Percentiles rank a stretch among this genome's conserved stretches.
Evolutionary conservation across 2,888 invertebrate species (phyloP).

Genomic region (Xylota segnis): DNA sequence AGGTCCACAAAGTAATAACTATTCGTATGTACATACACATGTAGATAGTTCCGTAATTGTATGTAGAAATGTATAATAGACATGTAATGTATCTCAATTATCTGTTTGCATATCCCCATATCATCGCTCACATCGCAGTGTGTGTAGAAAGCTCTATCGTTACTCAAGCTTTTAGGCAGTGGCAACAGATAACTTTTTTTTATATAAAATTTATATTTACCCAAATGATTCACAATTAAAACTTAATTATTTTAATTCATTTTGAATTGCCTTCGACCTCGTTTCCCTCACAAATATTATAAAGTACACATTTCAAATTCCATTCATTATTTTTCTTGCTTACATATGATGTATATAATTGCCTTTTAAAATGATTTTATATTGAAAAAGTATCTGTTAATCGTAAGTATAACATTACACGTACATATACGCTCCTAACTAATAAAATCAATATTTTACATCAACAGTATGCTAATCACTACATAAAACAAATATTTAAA

Average conservation of each 20-base stretch:
- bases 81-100: neutral
- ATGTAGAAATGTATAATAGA: neutral
- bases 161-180: neutral
- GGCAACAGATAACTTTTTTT: neutral
- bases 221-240: neutral
- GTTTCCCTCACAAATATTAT: neutral
- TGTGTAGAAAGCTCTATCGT: neutral
- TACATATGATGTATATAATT: neutral
- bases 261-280: slow-evolving; percentile 1
- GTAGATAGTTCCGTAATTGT: neutral
- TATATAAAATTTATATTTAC: neutral
- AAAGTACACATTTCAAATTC: neutral
- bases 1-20: neutral
- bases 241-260: neutral
- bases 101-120: neutral
- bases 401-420: neutral
- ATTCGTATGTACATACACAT: neutral
- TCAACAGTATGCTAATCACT: slow-evolving; percentile 3
- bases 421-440: neutral
- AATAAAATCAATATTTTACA: neutral
- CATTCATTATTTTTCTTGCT: neutral
- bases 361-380: neutral
- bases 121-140: neutral
- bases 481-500: neutral
- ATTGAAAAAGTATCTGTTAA: neutral